phyloP scores from a whole-genome alignment of 1,140 invertebrate species.

The Bradysia coprophila region DNA sequence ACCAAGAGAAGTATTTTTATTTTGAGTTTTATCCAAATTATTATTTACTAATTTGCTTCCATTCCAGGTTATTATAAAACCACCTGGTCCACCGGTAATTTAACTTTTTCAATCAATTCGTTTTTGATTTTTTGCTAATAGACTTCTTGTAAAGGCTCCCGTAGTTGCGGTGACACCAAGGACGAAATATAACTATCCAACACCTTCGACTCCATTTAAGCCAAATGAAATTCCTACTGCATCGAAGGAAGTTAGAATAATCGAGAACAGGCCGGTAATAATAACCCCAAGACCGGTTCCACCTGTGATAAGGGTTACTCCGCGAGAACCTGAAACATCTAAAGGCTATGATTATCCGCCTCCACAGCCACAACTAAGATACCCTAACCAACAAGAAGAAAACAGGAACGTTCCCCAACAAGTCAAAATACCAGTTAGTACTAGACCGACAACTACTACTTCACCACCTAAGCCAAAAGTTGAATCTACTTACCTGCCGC shows the following conservation, averaged over 20 bases:
- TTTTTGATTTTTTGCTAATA: background rate
- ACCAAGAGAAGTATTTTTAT: background rate
- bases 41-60: constrained; percentile 1
- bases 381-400: too few species aligned
- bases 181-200: constrained; percentile 2
- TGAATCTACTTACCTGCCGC: background rate
- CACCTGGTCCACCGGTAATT: background rate
- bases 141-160: background rate
- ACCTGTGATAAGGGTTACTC: too few species aligned
- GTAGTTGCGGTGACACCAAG: background rate
- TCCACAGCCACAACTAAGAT: too few species aligned
- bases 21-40: background rate
- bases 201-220: constrained; percentile 5
- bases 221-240: background rate
- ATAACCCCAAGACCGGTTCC: too few species aligned
- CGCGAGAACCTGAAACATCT: background rate
- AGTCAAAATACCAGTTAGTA: background rate
- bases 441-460: background rate
- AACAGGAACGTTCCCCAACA: too few species aligned
- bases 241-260: background rate
- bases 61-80: background rate
- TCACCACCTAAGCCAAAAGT: background rate
- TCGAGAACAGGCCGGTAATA: too few species aligned
- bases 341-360: too few species aligned
- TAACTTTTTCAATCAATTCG: background rate